Evolutionary conservation across 2,113 vertebrate genomes (phyloP).

Genomic region (Corvus moneduloides): DNA sequence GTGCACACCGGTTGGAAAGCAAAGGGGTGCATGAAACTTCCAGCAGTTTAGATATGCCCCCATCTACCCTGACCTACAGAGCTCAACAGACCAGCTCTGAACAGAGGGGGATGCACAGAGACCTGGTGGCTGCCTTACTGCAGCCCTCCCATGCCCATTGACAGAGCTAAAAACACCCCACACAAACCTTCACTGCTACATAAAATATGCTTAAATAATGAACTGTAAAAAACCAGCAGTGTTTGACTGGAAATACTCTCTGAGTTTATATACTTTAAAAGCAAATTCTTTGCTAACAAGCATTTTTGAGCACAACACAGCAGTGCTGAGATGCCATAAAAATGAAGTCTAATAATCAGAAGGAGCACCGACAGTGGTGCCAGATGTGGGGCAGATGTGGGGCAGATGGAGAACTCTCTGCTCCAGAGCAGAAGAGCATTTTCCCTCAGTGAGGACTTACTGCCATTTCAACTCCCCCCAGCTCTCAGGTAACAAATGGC

Average conservation of each 20-base stretch:
- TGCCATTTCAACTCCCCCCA: neutral
- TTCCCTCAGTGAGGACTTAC: neutral
- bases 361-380: neutral
- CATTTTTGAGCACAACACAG: neutral
- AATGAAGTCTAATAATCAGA: neutral
- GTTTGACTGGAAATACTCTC: neutral
- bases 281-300: neutral
- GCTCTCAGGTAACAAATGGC: neutral
- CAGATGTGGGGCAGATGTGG: neutral
- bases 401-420: neutral
- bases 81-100: neutral
- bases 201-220: neutral
- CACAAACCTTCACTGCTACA: neutral
- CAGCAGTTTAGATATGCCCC: accelerated
- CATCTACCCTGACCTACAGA: neutral
- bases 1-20: neutral
- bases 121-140: neutral
- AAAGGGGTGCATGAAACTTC: neutral
- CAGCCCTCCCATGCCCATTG: neutral
- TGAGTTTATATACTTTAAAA: neutral
- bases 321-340: neutral
- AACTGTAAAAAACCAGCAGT: neutral
- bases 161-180: neutral
- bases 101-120: neutral
- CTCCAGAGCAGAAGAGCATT: neutral